A percentile compares a stretch with the other conserved stretches of the same genome.
phyloP scores from a whole-genome alignment of 2,888 invertebrate species.

The Protonemura montana region DNA sequence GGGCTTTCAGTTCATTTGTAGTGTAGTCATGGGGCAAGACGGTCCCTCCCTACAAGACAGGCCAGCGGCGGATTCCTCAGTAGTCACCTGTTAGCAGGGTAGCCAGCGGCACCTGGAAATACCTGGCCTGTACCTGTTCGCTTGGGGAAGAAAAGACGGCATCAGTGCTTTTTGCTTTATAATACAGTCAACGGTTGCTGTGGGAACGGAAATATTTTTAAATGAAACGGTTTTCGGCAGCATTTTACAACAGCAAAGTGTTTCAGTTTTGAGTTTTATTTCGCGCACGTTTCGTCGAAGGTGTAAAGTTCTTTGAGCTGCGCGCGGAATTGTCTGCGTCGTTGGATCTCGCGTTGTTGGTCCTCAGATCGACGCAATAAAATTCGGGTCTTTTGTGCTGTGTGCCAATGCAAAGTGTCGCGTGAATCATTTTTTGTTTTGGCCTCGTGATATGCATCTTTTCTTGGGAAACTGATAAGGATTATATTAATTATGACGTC shows the following conservation, averaged over 20 bases:
- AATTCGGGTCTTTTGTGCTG: background rate
- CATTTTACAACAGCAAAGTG: background rate
- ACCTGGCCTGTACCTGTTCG: background rate
- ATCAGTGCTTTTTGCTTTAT: background rate
- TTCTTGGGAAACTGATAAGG: slow-evolving; percentile 19
- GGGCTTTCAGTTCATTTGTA: slow-evolving; percentile 37
- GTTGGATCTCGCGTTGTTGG: background rate
- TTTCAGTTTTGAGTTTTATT: background rate
- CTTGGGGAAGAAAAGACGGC: background rate
- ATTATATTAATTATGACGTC: background rate
- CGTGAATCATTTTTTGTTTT: background rate
- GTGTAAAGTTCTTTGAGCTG: background rate
- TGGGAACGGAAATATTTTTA: background rate
- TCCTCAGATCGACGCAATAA: background rate
- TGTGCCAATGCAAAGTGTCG: background rate
- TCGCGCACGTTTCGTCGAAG: background rate
- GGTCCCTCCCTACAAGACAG: background rate
- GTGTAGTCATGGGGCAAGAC: slow-evolving; percentile 33
- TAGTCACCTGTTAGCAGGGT: slow-evolving; percentile 2
- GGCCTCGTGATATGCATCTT: background rate
- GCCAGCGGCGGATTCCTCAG: background rate
- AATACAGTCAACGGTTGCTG: background rate
- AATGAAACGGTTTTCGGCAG: background rate
- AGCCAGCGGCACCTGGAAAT: slow-evolving; percentile 24
- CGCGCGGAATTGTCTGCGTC: background rate